Evolutionary conservation across 1,140 invertebrate genomes (phyloP).

Genomic region (Drosophila triauraria): DNA sequence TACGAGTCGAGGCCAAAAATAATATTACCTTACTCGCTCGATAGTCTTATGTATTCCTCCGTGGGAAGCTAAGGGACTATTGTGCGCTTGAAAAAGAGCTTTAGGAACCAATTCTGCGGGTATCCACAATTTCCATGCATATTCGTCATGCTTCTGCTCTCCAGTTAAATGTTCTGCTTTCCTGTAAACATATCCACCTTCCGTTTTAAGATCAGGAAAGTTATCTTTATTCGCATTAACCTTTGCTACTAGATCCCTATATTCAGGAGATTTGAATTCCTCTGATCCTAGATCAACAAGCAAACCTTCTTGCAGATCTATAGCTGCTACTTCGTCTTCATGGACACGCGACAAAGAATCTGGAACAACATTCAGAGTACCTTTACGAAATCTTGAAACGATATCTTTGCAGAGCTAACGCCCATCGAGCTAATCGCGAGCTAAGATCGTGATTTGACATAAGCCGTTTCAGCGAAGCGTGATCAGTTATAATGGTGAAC

Average conservation of each 20-base stretch:
- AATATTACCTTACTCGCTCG: background rate
- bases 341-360: background rate
- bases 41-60: background rate
- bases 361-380: background rate
- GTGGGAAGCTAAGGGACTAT: too few species aligned
- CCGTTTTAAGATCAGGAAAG: too few species aligned
- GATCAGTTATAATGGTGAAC: too few species aligned
- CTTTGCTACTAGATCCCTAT: background rate
- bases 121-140: background rate
- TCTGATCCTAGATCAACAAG: background rate
- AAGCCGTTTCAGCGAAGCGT: background rate
- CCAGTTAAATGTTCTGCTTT: background rate
- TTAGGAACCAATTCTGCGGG: background rate
- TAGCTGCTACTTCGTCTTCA: background rate
- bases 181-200: background rate
- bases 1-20: background rate
- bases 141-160: background rate
- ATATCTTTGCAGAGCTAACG: background rate
- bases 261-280: background rate
- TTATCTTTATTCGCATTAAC: too few species aligned
- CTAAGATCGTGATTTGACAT: background rate
- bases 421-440: constrained; percentile 2
- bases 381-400: background rate
- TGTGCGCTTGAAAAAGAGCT: background rate
- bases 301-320: background rate